phyloP scores from a whole-genome alignment of 1,140 invertebrate species.

The Bombyx mori region DNA sequence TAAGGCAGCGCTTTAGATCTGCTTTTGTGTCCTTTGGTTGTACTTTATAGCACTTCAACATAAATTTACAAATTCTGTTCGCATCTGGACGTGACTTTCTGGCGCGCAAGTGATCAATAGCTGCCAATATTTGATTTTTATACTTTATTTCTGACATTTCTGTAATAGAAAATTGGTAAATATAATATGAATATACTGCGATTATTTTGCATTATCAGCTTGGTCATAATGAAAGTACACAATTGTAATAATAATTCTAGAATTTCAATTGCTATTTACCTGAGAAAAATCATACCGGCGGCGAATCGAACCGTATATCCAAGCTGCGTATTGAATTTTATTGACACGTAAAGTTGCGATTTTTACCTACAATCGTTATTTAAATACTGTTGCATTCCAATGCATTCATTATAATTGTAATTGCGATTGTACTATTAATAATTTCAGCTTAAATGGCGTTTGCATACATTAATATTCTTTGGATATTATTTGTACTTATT shows the following conservation, averaged over 20 bases:
- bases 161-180: constrained; percentile 23
- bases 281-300: constrained; percentile 59
- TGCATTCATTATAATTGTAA: no score
- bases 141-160: constrained; percentile 74
- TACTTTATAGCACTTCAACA: constrained; percentile 81
- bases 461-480: no score
- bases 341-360: no score
- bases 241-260: not conserved
- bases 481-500: no score
- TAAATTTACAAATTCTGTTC: constrained; percentile 85
- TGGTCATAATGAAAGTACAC: no score
- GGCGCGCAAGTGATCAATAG: constrained; percentile 85
- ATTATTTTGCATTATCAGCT: no score
- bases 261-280: constrained; percentile 23
- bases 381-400: no score
- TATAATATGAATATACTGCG: not conserved
- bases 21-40: constrained; percentile 79
- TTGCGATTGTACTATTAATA: no score
- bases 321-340: no score
- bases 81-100: constrained; percentile 88
- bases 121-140: constrained; percentile 83
- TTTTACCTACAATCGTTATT: no score
- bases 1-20: constrained; percentile 82
- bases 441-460: no score
- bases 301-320: constrained; percentile 10